phyloP scores from a whole-genome alignment of 2,888 invertebrate genomes.

The Acanthosepion lycidas region DNA sequence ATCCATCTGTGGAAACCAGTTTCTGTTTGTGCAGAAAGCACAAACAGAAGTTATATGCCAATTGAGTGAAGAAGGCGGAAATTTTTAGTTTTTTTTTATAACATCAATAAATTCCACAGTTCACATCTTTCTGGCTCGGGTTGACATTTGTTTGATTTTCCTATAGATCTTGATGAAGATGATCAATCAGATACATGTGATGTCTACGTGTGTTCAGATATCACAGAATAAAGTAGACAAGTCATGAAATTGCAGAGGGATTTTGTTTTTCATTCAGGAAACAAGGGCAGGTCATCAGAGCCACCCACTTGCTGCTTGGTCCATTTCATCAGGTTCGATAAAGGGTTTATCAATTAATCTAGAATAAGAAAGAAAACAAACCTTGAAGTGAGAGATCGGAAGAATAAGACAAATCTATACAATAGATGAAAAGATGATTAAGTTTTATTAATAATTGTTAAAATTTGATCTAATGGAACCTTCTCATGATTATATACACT shows the following conservation, averaged over 20 bases:
- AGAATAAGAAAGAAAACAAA: slow-evolving; percentile 58
- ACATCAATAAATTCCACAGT: neutral
- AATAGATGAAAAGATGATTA: neutral
- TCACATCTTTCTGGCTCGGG: neutral
- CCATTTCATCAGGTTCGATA: slow-evolving; percentile 87
- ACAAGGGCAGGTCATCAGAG: slow-evolving; percentile 50
- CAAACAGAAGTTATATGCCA: slow-evolving; percentile 66
- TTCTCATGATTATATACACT: no score
- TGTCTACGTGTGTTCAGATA: neutral
- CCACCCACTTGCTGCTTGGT: slow-evolving; percentile 89
- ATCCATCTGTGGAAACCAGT: slow-evolving; percentile 51
- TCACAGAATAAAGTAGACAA: neutral
- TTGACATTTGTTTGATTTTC: neutral
- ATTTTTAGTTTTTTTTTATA: slow-evolving; percentile 47
- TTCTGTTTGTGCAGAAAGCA: slow-evolving; percentile 58
- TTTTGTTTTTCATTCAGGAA: neutral
- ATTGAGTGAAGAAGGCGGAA: slow-evolving; percentile 69
- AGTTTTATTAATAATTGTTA: no score
- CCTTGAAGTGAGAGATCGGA: neutral
- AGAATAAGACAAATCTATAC: neutral
- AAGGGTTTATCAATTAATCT: slow-evolving; percentile 92
- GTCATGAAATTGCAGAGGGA: no score
- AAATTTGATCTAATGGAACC: no score
- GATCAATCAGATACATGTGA: neutral
- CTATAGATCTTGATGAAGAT: neutral